These are phyloP conservation scores for Tolypeutes matacus DNA, from an alignment of 2,797 vertebrate species.

Conservation along the genomic window DNA sequence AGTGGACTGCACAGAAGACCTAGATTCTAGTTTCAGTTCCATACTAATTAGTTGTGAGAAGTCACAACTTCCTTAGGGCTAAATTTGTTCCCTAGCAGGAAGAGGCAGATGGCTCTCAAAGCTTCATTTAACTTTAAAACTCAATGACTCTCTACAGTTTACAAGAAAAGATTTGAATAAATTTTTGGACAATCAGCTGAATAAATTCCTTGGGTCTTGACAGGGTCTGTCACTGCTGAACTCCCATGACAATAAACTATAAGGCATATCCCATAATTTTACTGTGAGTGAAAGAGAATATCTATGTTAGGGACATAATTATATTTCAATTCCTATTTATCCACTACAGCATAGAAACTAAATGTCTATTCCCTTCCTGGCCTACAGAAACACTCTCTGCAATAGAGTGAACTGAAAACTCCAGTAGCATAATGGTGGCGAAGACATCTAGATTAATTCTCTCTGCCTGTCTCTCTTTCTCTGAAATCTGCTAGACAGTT, in stretches of 20 bases:
- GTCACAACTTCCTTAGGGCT: not conserved
- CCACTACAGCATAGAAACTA: not conserved
- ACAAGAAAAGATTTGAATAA: not conserved
- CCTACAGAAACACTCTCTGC: slow-evolving; percentile 19
- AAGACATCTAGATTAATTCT: not conserved
- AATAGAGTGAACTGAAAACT: not conserved
- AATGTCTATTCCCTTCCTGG: not conserved
- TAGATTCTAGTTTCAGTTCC: not conserved
- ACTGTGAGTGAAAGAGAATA: slow-evolving; percentile 4
- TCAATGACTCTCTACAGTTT: not conserved
- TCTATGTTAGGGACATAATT: not conserved
- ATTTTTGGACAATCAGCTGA: not conserved
- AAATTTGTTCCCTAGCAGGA: not conserved
- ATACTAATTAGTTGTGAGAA: not conserved
- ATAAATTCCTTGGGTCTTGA: not conserved
- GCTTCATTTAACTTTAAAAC: slow-evolving; percentile 35
- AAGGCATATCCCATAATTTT: not conserved
- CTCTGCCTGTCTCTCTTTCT: not conserved
- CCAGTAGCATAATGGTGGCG: too few species aligned
- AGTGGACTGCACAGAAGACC: not conserved
- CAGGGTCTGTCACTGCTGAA: not conserved
- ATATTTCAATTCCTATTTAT: not conserved
- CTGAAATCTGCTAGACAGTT: not conserved
- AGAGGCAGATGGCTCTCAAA: slow-evolving; percentile 10
- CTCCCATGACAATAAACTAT: not conserved